These are phyloP conservation scores for Esperia sulphurella DNA, from an alignment of 2,888 invertebrate species.

Conservation along the genomic window DNA sequence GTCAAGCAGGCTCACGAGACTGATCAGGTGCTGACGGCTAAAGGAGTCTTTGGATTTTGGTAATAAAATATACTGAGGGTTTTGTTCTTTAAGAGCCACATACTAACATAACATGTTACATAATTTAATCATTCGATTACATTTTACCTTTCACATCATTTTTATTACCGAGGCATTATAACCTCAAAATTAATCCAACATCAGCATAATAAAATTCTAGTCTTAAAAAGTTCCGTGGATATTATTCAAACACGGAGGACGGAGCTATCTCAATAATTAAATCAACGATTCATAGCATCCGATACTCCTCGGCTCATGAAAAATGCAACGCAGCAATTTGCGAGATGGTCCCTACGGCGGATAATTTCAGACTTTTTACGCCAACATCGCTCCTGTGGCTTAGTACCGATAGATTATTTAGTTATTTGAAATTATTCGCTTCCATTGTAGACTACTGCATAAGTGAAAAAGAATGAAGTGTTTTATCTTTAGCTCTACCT, in stretches of 20 bases:
- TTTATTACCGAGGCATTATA: no score
- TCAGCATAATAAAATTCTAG: not conserved
- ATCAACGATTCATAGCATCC: constrained; percentile 66
- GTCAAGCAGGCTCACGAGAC: no score
- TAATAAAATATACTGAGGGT: no score
- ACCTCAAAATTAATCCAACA: no score
- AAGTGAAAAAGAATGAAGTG: not conserved
- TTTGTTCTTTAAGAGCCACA: no score
- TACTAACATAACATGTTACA: no score
- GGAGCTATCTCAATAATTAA: constrained; percentile 66
- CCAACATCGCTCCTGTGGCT: constrained; percentile 18
- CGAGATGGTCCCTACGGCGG: constrained; percentile 38
- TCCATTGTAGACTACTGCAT: not conserved
- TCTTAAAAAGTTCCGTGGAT: constrained; percentile 3
- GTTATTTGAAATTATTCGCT: constrained; percentile 6
- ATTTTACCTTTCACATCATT: no score
- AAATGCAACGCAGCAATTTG: constrained; percentile 73
- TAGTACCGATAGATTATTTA: constrained; percentile 14
- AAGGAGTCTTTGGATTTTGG: no score
- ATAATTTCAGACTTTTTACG: constrained; percentile 46
- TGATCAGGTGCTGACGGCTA: no score
- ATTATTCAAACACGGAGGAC: constrained; percentile 28
- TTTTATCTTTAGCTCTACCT: no score
- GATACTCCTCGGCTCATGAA: constrained; percentile 64
- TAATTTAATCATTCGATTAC: no score